Evolutionary conservation across 2,113 vertebrate genomes (phyloP).

Genomic region (Silurus glanis): DNA sequence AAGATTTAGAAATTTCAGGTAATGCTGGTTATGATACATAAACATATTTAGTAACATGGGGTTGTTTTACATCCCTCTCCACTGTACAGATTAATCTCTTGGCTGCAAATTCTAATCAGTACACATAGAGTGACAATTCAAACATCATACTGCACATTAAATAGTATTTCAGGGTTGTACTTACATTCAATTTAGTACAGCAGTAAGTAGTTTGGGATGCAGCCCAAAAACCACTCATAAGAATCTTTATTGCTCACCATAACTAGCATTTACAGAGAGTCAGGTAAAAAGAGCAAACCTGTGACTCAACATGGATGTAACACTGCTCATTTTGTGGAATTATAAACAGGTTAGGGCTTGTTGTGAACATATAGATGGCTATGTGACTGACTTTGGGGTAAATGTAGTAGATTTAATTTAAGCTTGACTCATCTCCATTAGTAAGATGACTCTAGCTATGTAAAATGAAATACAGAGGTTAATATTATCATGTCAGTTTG

Average conservation of each 20-base stretch:
- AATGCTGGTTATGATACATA: not conserved
- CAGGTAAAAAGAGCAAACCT: not conserved
- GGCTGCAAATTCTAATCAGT: constrained; percentile 47
- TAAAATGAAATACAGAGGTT: not conserved
- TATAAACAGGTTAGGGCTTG: not conserved
- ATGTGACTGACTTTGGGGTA: not conserved
- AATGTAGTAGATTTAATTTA: not conserved
- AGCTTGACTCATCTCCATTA: not conserved
- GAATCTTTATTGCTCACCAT: not conserved
- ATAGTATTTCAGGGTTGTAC: not conserved
- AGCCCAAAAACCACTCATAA: not conserved
- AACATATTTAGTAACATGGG: not conserved
- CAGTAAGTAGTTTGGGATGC: not conserved
- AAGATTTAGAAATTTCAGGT: not conserved
- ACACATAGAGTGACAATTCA: not conserved
- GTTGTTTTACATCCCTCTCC: not conserved
- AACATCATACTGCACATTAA: not conserved
- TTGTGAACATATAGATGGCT: not conserved
- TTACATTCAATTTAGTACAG: not conserved
- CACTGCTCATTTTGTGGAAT: not conserved
- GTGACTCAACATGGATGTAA: not conserved
- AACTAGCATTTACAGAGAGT: not conserved
- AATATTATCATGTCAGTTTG: not conserved
- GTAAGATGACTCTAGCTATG: not conserved
- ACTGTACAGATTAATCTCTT: not conserved